Evolutionary conservation across 2,797 vertebrate species (phyloP), one percentile per base, ranked within the genome.

Genomic region (Strix occidentalis): DNA sequence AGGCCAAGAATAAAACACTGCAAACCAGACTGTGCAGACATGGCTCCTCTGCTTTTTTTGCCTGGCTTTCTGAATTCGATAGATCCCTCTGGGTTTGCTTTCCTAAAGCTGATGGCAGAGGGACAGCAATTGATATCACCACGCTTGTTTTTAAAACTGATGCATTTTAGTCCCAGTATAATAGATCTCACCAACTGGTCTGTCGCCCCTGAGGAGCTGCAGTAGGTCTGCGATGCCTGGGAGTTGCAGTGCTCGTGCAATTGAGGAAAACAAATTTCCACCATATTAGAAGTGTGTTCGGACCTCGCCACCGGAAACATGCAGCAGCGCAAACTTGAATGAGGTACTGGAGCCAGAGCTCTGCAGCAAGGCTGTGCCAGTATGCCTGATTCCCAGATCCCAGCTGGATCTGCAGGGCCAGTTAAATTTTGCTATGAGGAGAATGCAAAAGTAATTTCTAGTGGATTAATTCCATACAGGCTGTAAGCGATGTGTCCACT

Each of bases 361-460:
- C 43, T 66, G 76, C 56, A 45, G 58, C 33, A 3, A 43, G 81
- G 76, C 83, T 50, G 31, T 76, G 87, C 92, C 88, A 75, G 24
- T 60, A 4, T 63, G 70, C 84, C 90, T 75, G 65, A 50, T 75
- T 94, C 86, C 51, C 77, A 84, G 81, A 88, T 78, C 89, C 64
- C 39, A n/a, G 69, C 33, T 82, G 84, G 69, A 83, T 89, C 84
- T 85, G 70, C 48, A 76, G 56, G 70, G 76, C 58, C 2, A 1
- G 66, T 94, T 92, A 76, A 50, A 76, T 90, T 92, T 85, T 69
- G 79, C 94, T 78, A 11, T 48, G 88, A 92, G 86, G 84, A 74
- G 60, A 90, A 87, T 75, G 61, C 68, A 75, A 56, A 79, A 84
- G 75, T 72, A 26, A 54, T 83, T 96, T 95, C 75, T 80, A 80